These are phyloP conservation scores for Cyrtorhinus lividipennis DNA, from an alignment of 1,140 invertebrate species.

Conservation along the genomic window DNA sequence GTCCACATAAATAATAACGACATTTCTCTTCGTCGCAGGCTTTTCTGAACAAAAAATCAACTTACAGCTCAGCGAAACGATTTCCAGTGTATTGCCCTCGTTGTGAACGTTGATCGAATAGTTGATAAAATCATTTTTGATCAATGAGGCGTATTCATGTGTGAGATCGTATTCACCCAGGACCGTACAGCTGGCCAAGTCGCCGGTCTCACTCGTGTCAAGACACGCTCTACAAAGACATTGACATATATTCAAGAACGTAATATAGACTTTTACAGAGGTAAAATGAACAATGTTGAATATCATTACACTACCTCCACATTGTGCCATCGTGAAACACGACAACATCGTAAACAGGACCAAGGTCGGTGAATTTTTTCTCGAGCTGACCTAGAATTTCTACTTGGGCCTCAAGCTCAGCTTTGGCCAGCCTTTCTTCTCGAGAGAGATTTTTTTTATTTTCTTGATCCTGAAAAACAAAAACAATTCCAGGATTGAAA, in stretches of 20 bases:
- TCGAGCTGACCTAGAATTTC: slow-evolving; percentile 66
- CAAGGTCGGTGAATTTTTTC: slow-evolving; percentile 75
- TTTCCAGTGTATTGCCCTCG: slow-evolving; percentile 79
- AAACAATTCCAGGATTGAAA: too few relatives aligned
- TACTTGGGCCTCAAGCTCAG: slow-evolving; percentile 74
- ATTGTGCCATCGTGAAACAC: slow-evolving; percentile 73
- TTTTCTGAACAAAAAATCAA: slow-evolving; percentile 25
- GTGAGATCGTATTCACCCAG: slow-evolving; percentile 76
- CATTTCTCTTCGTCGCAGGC: background rate
- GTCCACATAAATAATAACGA: background rate
- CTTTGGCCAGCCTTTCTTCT: slow-evolving; percentile 71
- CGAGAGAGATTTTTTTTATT: slow-evolving; percentile 35
- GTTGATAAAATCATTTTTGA: slow-evolving; percentile 65
- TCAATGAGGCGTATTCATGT: slow-evolving; percentile 62
- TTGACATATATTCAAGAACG: slow-evolving; percentile 6
- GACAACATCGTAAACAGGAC: slow-evolving; percentile 85
- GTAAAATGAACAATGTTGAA: background rate
- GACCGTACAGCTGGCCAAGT: slow-evolving; percentile 55
- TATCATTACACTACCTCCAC: slow-evolving; percentile 45
- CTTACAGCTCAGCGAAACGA: slow-evolving; percentile 86
- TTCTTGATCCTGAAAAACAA: slow-evolving; percentile 29
- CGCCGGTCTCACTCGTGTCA: slow-evolving; percentile 70
- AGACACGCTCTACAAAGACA: slow-evolving; percentile 58
- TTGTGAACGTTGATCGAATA: slow-evolving; percentile 87
- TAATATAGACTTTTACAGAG: too few relatives aligned